Evolutionary conservation across 2,888 invertebrate genomes (phyloP), one percentile per base, ranked within the genome.

Genomic region (Neoitamus cyanurus): DNA sequence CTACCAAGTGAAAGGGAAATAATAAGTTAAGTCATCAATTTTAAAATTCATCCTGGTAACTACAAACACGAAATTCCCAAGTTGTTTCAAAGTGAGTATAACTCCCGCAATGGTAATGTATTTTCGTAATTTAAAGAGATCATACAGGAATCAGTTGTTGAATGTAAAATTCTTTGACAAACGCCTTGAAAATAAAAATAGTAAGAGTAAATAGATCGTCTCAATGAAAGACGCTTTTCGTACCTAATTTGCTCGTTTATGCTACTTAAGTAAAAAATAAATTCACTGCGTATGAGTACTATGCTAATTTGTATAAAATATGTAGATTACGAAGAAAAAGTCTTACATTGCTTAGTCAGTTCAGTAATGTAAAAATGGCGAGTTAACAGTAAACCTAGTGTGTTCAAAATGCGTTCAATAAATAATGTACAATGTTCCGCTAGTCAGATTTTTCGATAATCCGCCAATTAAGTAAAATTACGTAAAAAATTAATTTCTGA

Each of bases 381-480:
- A 80, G 78, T 80, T 80, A 58, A 80, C 58, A 48, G 30, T 78
- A 78, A 48, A 58, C 15, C 58, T 80, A 80, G 58, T 58, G 78
- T 80, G 78, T 80, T 80, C 78, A 80, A 80, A 80, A 58, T 80
- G 78, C 78, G 13, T 80, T 80, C n/a, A 80, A 80, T 58, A 80
- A 80, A 80, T 78, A 78, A 37, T 80, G 58, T 42, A 80, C 58
- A 80, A 58, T 28, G 34, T 80, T 80, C 30, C 48, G 31, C 20
- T 13, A 31, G 30, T 80, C 31, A 58, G 20, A 48, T 80, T 80
- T 80, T 31, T 28, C 42, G 25, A 77, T 30, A 7, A 15, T 77
- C 31, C 34, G 78, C 78, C 78, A 58, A 80, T 80, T 80, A 80
- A 58, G 58, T 58, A 58, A 31, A 20, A 58, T 58, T 58, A 58